Conservation (phyloP, 2,113 vertebrate genomes). For the Cavia aperea region DNA sequence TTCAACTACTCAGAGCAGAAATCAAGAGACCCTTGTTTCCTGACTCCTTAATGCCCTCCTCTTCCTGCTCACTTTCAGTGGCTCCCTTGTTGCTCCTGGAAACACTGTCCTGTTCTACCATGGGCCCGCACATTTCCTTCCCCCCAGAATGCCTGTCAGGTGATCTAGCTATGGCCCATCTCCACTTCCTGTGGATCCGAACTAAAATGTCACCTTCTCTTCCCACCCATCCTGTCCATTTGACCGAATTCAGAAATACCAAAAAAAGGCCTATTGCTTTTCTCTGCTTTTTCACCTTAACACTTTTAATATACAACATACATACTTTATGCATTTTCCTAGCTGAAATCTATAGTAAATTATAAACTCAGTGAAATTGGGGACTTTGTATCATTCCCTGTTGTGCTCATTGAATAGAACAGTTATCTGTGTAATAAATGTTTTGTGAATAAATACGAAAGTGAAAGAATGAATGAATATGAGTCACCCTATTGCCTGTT, state of each 20-base stretch:
- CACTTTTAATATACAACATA: not conserved
- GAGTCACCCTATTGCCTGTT: not conserved
- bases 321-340: not conserved
- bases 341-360: not conserved
- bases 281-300: slow-evolving; percentile 6
- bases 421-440: not conserved
- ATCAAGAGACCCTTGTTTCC: not conserved
- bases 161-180: not conserved
- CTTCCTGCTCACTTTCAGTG: not conserved
- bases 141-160: not conserved
- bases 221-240: not conserved
- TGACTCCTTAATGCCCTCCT: not conserved
- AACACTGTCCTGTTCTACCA: not conserved
- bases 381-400: not conserved
- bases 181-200: not conserved
- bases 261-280: not conserved
- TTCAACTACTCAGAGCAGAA: not conserved
- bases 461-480: not conserved
- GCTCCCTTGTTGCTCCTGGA: not conserved
- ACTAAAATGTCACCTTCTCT: not conserved
- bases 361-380: not conserved
- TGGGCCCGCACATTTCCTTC: not conserved
- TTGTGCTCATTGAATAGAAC: not conserved
- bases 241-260: not conserved
- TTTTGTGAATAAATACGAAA: slow-evolving; percentile 16